These are phyloP conservation scores for Drosophila vallismaia DNA, from an alignment of 2,888 invertebrate species.

Conservation along the genomic window DNA sequence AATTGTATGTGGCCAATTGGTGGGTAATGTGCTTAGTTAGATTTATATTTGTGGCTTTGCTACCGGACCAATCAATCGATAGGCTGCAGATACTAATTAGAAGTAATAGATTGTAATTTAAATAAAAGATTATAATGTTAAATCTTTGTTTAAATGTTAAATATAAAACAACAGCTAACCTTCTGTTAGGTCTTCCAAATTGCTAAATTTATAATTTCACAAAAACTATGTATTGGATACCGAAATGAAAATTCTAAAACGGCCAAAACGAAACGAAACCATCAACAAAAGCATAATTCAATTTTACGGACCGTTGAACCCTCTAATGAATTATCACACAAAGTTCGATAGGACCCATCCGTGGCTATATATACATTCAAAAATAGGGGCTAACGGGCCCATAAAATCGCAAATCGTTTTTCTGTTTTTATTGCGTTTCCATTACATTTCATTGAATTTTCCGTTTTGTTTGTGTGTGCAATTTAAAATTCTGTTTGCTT, in stretches of 20 bases:
- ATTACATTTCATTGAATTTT: conserved; percentile 58
- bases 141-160: too few relatives aligned
- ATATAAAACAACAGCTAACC: too few relatives aligned
- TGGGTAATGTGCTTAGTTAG: conserved; percentile 29
- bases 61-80: neutral
- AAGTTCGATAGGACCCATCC: conserved; percentile 32
- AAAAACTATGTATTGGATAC: conserved; percentile 13
- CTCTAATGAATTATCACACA: conserved; percentile 70
- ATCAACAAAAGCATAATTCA: conserved; percentile 75
- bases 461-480: conserved; percentile 18
- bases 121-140: neutral
- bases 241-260: conserved; percentile 47
- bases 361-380: conserved; percentile 9
- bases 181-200: neutral
- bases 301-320: conserved; percentile 72
- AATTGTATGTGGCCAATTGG: conserved; percentile 24
- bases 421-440: conserved; percentile 65
- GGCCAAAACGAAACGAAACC: conserved; percentile 59
- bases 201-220: conserved; percentile 43
- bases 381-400: conserved; percentile 2
- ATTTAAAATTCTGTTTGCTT: conserved; percentile 23
- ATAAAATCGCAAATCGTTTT: conserved; percentile 18
- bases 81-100: neutral
- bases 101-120: neutral
- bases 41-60: conserved; percentile 23